Base-by-base conservation (phyloP, 2,888 invertebrate species). In the Palloptera scutellata region DNA sequence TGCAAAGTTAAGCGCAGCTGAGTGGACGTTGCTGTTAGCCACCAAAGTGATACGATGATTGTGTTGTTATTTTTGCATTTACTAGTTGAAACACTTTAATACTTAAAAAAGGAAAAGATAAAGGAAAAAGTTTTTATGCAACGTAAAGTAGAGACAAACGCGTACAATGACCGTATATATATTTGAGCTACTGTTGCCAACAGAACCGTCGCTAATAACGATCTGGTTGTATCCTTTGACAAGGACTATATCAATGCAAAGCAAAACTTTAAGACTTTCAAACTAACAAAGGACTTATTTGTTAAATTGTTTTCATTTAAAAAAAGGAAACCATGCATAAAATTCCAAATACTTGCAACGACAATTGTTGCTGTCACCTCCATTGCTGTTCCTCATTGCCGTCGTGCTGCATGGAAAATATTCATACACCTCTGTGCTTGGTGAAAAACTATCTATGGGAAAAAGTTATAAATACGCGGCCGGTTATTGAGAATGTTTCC, bases 361-460 rank as follows among this genome's bases (percentile, higher is more conserved):
- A 63, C 42, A 60, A 45, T 30, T 15, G 30, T 53, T 59, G 66
- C 53, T 13, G 43, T 57, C 45, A 62, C 51, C 60, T 41, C 42
- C 15, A 43, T 53, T 59, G 66, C 48, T 13, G 43, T 57, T 19
- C 57, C 13, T 13, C 41, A 15, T 12, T 43, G 15, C 6, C 40
- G 15, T 48, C 57, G 13, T 15, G 13, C 15, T 43, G 15, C 6
- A 65, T 75, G 45, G 68, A 54, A 69, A 68, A 64, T 65, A 58
- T 72, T 19, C 55, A 72, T 67, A 70, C 58, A 59, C 67, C 74
- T 40, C 73, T 76, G 41, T 20, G 66, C 19, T 65, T 70, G 11
- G 73, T 72, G 42, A 75, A 71, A 61, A 69, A 69, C 40, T 77
- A 75, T 75, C 60, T 79, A 64, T 76, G 75, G 74, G 76, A 77